Evolutionary conservation across 2,797 vertebrate genomes (phyloP).

Genomic region (Coendou prehensilis): DNA sequence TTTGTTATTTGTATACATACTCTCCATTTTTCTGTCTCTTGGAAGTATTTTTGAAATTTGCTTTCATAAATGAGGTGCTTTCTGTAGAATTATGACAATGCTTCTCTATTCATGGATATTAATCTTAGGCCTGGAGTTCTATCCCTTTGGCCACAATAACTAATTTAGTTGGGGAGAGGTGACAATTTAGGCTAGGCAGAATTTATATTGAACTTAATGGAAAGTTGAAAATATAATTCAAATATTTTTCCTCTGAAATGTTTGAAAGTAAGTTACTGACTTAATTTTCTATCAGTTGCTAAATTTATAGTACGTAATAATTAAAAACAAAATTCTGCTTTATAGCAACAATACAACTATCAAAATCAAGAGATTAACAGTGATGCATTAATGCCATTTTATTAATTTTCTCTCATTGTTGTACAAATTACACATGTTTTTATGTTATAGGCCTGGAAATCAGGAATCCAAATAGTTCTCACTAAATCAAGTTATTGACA

Average conservation of each 20-base stretch:
- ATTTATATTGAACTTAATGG: not conserved
- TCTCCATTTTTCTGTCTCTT: not conserved
- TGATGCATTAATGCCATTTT: not conserved
- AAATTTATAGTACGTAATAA: not conserved
- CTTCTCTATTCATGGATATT: not conserved
- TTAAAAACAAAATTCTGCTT: not conserved
- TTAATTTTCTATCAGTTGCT: not conserved
- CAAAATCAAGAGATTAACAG: not conserved
- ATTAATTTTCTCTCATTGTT: not conserved
- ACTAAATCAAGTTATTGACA: not conserved
- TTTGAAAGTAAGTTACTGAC: not conserved
- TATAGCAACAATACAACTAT: not conserved
- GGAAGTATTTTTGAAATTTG: not conserved
- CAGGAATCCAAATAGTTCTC: not conserved
- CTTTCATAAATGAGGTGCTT: not conserved
- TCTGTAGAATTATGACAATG: not conserved
- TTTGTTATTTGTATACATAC: not conserved
- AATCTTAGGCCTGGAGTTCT: not conserved
- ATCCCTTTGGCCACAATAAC: not conserved
- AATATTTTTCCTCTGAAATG: not conserved
- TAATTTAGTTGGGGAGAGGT: not conserved
- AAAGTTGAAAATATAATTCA: not conserved
- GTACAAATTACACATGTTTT: not conserved
- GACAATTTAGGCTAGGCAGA: not conserved
- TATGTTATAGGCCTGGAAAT: not conserved